These are phyloP conservation scores for Spilarctia lutea DNA, from an alignment of 2,888 invertebrate species.

Conservation along the genomic window DNA sequence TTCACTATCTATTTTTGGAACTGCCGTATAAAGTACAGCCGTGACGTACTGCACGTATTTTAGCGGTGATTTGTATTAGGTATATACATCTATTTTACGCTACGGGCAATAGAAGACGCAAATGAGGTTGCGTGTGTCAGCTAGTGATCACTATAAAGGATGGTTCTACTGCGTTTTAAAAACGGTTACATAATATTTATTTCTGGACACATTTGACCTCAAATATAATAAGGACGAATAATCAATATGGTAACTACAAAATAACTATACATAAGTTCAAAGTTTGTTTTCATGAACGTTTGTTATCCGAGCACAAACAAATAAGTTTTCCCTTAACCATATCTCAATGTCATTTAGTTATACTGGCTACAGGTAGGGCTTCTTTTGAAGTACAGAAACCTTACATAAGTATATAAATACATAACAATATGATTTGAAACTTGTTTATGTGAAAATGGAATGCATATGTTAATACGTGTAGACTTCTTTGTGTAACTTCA, in stretches of 20 bases:
- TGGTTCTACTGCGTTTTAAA: no score
- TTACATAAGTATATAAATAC: constrained; percentile 3
- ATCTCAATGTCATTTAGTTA: constrained; percentile 5
- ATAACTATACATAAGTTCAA: neutral
- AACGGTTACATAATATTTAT: neutral
- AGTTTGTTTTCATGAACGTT: neutral
- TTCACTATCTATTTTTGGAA: no score
- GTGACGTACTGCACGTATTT: no score
- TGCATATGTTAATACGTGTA: neutral
- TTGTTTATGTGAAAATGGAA: neutral
- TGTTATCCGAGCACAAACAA: neutral
- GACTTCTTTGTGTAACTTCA: neutral
- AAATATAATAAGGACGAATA: neutral
- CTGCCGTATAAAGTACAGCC: no score
- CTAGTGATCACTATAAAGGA: no score
- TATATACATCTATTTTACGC: no score
- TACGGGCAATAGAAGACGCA: no score
- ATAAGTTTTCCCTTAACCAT: neutral
- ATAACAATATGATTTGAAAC: neutral
- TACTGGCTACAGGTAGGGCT: neutral
- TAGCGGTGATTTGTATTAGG: no score
- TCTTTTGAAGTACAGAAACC: constrained; percentile 14
- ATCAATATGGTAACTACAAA: neutral
- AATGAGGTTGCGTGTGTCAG: no score
- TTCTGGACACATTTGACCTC: neutral